Conservation (phyloP, 2,797 vertebrate genomes). For the Neosalanx taihuensis region DNA sequence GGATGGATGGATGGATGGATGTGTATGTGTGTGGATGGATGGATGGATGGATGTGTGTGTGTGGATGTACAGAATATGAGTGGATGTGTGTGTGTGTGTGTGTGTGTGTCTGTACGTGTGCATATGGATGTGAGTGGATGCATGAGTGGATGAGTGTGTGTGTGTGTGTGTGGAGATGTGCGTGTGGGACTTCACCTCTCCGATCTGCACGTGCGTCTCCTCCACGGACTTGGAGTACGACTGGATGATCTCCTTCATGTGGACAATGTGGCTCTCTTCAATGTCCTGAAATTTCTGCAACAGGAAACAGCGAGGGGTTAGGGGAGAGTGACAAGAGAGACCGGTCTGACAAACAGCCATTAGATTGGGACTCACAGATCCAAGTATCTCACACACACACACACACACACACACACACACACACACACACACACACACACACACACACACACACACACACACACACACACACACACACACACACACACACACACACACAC, state of each 20-base stretch:
- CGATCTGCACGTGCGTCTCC: constrained; percentile 90
- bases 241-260: constrained; percentile 93
- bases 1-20: background rate
- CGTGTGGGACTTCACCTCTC: constrained; percentile 79
- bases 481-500: no score
- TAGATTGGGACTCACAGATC: background rate
- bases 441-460: constrained; percentile 4
- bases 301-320: constrained; percentile 12
- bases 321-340: background rate
- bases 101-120: constrained; percentile 77
- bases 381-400: background rate
- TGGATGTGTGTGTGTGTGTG: constrained; percentile 9
- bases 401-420: background rate
- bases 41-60: constrained; percentile 11
- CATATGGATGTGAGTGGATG: background rate
- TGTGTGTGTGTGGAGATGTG: constrained; percentile 15
- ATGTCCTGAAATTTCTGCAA: constrained; percentile 96
- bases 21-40: background rate
- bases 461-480: constrained; percentile 5
- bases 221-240: constrained; percentile 88
- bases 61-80: background rate
- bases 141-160: constrained; percentile 11
- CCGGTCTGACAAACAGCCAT: background rate
- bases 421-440: constrained; percentile 8
- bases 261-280: constrained; percentile 90